A percentile compares a stretch with the other conserved stretches of the same genome.
phyloP scores from a whole-genome alignment of 2,113 vertebrate species.

The Probosciger aterrimus region DNA sequence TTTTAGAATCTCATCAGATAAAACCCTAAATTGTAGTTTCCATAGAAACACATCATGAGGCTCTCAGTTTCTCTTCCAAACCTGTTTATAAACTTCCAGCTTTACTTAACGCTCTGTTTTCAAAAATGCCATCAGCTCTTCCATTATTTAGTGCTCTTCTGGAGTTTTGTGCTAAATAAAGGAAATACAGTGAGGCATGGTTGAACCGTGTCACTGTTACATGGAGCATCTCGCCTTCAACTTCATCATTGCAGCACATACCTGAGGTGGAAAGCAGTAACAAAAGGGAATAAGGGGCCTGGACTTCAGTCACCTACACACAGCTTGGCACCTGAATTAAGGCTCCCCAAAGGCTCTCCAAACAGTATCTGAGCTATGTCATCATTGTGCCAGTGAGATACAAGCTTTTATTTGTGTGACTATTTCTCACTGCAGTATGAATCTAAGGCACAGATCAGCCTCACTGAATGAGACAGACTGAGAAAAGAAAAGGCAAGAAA shows the following conservation, averaged over 20 bases:
- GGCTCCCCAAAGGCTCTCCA: not conserved
- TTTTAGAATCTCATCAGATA: constrained; percentile 49
- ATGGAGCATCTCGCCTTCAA: rapidly evolving
- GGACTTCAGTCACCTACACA: not conserved
- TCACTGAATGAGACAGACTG: not conserved
- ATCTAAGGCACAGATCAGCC: not conserved
- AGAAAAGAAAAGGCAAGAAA: not conserved
- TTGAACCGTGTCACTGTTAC: not conserved
- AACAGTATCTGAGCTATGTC: not conserved
- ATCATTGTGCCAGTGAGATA: not conserved
- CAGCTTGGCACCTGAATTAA: not conserved
- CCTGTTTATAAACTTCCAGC: constrained; percentile 49
- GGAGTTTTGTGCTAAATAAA: not conserved
- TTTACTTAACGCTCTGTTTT: constrained; percentile 8
- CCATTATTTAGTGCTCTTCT: not conserved
- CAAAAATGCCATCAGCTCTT: not conserved
- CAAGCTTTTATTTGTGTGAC: not conserved
- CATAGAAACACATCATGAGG: constrained; percentile 49
- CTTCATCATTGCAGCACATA: not conserved
- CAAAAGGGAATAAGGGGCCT: not conserved
- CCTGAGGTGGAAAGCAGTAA: not conserved
- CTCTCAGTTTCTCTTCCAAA: not conserved
- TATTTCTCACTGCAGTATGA: not conserved
- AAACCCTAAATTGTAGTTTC: constrained; percentile 53
- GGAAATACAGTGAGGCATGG: not conserved